A percentile compares a stretch with the other conserved stretches of the same genome.
Evolutionary conservation across 2,888 invertebrate genomes (phyloP).

Genomic region (Brassicogethes aeneus): DNA sequence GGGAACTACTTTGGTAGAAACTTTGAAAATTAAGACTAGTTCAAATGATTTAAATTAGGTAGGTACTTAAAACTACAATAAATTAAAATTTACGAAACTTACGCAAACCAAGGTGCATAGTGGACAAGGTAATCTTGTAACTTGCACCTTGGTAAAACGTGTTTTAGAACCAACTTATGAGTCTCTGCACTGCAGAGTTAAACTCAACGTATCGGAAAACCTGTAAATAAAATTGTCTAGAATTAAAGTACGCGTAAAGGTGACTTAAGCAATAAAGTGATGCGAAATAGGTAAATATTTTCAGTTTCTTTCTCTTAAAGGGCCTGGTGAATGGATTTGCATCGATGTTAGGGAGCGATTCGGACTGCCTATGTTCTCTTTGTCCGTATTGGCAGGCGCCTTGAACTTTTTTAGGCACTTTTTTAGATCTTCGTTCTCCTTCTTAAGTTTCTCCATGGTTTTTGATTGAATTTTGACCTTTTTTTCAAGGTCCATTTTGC

Average conservation of each 20-base stretch:
- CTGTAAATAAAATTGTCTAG: too few species aligned
- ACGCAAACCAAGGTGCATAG: too few species aligned
- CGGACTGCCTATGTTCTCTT: conserved; percentile 42
- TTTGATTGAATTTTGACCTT: conserved; percentile 32
- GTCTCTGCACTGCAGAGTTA: too few species aligned
- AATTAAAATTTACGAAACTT: too few species aligned
- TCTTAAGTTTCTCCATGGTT: conserved; percentile 39
- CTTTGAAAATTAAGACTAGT: too few species aligned
- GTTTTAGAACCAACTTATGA: too few species aligned
- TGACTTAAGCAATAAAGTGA: background rate
- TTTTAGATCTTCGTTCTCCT: conserved; percentile 27
- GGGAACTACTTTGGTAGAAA: too few species aligned
- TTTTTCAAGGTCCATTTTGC: conserved; percentile 28
- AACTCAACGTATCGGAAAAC: too few species aligned
- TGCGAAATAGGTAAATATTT: conserved; percentile 3
- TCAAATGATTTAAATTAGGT: too few species aligned
- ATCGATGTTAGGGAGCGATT: conserved; percentile 32
- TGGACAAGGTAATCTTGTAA: too few species aligned
- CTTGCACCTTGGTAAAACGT: too few species aligned
- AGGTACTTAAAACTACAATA: too few species aligned
- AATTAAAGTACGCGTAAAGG: background rate
- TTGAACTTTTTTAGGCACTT: conserved; percentile 33
- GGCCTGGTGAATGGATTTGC: conserved; percentile 38
- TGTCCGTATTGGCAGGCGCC: conserved; percentile 34
- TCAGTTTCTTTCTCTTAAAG: conserved; percentile 42